Evolutionary conservation across 1,140 invertebrate genomes (phyloP).

Genomic region (Caenorhabditis elegans): DNA sequence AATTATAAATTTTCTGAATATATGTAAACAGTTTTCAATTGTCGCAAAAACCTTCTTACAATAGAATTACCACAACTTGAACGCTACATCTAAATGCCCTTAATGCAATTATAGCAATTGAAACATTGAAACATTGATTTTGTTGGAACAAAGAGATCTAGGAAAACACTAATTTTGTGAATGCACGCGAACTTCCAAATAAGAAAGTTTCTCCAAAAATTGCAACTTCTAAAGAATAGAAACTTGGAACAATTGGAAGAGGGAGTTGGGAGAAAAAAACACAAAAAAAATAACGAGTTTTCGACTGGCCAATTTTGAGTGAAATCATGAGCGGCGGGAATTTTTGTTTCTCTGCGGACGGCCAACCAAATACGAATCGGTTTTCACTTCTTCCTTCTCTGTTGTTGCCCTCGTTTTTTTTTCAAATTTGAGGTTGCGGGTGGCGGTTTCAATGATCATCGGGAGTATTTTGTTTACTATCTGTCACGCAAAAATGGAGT

Average conservation of each 20-base stretch:
- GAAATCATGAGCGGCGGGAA: conserved; percentile 17
- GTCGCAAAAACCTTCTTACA: too few species aligned
- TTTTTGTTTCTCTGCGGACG: not conserved
- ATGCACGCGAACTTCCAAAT: too few species aligned
- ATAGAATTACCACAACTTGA: too few species aligned
- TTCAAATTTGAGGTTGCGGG: not conserved
- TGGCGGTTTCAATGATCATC: conserved; percentile 1
- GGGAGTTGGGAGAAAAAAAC: not conserved
- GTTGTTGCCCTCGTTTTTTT: not conserved
- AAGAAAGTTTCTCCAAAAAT: not conserved
- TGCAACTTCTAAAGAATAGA: not conserved
- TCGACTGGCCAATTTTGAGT: not conserved
- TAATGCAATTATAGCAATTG: not conserved
- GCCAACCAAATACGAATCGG: not conserved
- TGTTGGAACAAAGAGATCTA: too few species aligned
- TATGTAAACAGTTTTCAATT: too few species aligned
- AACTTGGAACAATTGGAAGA: not conserved
- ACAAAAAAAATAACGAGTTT: conserved; percentile 29
- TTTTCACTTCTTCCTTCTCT: not conserved
- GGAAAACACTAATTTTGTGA: too few species aligned
- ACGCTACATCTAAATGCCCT: too few species aligned
- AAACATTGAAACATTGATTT: too few species aligned
- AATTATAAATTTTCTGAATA: too few species aligned
- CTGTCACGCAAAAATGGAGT: too few species aligned
- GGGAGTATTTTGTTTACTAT: not conserved